Evolutionary conservation across 1,140 invertebrate species (phyloP).

Genomic region (Aleiodes sp.): DNA sequence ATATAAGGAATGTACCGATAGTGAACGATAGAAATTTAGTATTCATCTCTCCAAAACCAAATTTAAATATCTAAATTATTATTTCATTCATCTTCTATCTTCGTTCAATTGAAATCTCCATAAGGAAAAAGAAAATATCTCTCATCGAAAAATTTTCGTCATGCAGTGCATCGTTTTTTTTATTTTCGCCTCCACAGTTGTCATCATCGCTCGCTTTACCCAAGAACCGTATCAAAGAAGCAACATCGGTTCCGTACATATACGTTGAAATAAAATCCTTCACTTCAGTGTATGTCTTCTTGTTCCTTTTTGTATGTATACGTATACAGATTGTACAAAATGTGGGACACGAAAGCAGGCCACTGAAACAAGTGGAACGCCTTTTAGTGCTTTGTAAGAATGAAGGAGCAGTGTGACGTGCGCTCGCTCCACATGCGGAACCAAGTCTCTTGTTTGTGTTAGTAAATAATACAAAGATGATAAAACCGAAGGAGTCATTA

Average conservation of each 20-base stretch:
- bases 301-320: background rate
- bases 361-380: conserved; percentile 66
- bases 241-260: background rate
- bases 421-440: conserved; percentile 40
- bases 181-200: too few relatives aligned
- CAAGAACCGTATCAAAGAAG: conserved; percentile 33
- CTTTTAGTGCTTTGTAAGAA: conserved; percentile 57
- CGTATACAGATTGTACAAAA: conserved; percentile 37
- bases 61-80: too few relatives aligned
- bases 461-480: background rate
- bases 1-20: conserved; percentile 36
- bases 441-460: conserved; percentile 12
- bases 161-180: too few relatives aligned
- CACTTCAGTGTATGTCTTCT: background rate
- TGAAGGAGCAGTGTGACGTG: background rate
- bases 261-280: background rate
- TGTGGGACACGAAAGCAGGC: conserved; percentile 65
- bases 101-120: too few relatives aligned
- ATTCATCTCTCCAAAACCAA: conserved; percentile 17
- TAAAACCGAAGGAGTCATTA: conserved; percentile 45
- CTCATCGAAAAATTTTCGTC: too few relatives aligned
- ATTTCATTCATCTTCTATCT: too few relatives aligned
- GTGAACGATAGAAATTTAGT: conserved; percentile 11
- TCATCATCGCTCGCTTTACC: too few relatives aligned
- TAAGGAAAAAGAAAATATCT: too few relatives aligned